A percentile compares a stretch with the other conserved stretches of the same genome.
phyloP scores from a whole-genome alignment of 2,888 invertebrate species.

The Cynaeus angustus region DNA sequence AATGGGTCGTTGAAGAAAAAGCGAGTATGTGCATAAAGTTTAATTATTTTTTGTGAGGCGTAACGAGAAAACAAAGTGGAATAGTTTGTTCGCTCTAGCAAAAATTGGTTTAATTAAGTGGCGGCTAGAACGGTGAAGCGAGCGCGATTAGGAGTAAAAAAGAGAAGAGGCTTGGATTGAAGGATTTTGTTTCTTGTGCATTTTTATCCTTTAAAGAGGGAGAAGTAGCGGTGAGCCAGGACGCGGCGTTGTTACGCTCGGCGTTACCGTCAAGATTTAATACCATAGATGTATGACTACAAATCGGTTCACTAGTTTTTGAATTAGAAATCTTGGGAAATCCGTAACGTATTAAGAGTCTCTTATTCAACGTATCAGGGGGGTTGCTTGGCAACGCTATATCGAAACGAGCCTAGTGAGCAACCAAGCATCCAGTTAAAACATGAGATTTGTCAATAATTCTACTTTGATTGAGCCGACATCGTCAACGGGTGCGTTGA shows the following conservation, averaged over 20 bases:
- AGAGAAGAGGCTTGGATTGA: conserved; percentile 25
- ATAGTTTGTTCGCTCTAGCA: conserved; percentile 32
- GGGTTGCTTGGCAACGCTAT: conserved; percentile 64
- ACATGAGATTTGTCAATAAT: conserved; percentile 58
- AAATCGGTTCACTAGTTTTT: conserved; percentile 61
- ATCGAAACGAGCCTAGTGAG: conserved; percentile 54
- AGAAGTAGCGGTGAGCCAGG: conserved; percentile 2
- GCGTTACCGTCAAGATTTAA: conserved; percentile 49
- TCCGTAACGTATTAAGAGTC: conserved; percentile 63
- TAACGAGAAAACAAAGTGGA: conserved; percentile 34
- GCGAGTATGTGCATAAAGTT: background rate
- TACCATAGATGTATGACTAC: conserved; percentile 53
- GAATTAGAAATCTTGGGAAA: conserved; percentile 63
- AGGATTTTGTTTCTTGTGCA: conserved; percentile 41
- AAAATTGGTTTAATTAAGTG: conserved; percentile 39
- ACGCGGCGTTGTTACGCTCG: conserved; percentile 32
- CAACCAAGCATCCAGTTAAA: conserved; percentile 61
- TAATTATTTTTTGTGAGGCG: conserved; percentile 23
- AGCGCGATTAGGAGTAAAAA: conserved; percentile 33
- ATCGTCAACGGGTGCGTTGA: conserved; percentile 39
- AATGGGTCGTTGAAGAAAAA: background rate
- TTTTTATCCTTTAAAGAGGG: conserved; percentile 28
- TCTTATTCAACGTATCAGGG: conserved; percentile 60
- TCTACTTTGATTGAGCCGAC: conserved; percentile 52
- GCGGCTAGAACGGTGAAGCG: conserved; percentile 30